Evolutionary conservation across 2,888 invertebrate species (phyloP), one percentile per base, ranked within the genome.

Genomic region (Priocnemis perturbator): DNA sequence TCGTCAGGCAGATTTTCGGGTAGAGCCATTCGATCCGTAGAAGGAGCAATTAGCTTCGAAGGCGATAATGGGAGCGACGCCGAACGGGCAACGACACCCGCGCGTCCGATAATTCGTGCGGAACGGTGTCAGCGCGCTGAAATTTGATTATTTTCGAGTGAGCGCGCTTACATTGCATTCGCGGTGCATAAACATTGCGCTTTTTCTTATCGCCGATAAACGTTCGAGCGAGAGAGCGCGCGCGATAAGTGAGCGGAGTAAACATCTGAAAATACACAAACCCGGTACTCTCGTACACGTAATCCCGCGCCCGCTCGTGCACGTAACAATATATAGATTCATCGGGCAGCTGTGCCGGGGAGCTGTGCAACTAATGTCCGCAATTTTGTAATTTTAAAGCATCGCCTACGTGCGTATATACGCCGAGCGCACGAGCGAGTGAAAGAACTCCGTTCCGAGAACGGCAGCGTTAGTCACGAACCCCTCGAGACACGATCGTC

Each of bases 381-480:
- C 67, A 70, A 79, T 78, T 78, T 79, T 60, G 72, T 72, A 70
- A 70, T 74, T 79, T 63, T 45, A 69, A 58, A 47, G 37, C 37
- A 37, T 37, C 7, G 37, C 37, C 37, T 37, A 37, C 37, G 37
- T 37, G 37, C 37, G 37, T 58, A n/a, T n/a, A n/a, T 52, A 60
- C 70, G 64, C 55, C 30, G 37, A 37, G 37, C 11, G 37, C 37
- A 11, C 37, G 37, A 1, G 37, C 4, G 45, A 65, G 59, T 44
- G 72, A 66, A 66, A 71, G 71, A 75, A 71, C 60, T 66, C 45
- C 45, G 61, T 67, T 74, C 69, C 50, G 48, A 61, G 74, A 78
- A 71, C 61, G 58, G 64, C 55, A 70, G 70, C 60, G 65, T 81
- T 73, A 73, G 77, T 81, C 78, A 82, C 73, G 74, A 74, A 77